phyloP scores from a whole-genome alignment of 2,113 vertebrate species.

The Condylura cristata region DNA sequence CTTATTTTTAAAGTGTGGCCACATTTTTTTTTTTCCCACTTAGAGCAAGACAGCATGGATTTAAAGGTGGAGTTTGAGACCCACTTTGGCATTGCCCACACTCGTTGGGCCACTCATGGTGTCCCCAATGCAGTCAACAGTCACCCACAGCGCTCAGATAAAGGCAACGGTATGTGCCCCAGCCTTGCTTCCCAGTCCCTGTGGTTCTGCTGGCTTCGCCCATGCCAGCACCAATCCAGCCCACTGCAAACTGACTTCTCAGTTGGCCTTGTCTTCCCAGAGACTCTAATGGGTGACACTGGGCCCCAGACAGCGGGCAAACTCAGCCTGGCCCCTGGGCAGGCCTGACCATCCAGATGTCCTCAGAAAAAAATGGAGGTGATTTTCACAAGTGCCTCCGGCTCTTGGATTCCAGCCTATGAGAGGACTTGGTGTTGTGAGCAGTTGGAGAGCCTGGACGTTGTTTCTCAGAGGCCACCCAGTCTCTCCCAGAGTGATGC shows the following conservation, averaged over 20 bases:
- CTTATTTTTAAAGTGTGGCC: not conserved
- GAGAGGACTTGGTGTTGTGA: not conserved
- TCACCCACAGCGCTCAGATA: slow-evolving; percentile 97
- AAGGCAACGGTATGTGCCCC: slow-evolving; percentile 89
- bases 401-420: not conserved
- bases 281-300: not conserved
- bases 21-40: slow-evolving; percentile 49
- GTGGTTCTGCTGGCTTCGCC: not conserved
- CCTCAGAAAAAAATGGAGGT: not conserved
- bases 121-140: slow-evolving; percentile 94
- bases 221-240: not conserved
- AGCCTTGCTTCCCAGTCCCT: not conserved
- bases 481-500: not conserved
- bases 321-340: not conserved
- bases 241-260: not conserved
- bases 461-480: not conserved
- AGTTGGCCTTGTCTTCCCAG: not conserved
- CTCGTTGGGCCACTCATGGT: slow-evolving; percentile 97
- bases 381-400: not conserved
- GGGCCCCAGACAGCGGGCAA: not conserved
- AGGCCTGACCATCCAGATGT: accelerated
- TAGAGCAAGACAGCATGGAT: slow-evolving; percentile 93
- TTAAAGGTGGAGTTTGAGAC: slow-evolving; percentile 91
- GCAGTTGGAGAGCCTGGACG: not conserved
- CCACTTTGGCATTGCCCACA: slow-evolving; percentile 97